Percentiles rank a stretch among this genome's conserved stretches.
These are phyloP conservation scores for Microplitis manilae DNA, from an alignment of 2,888 invertebrate genomes.

Conservation along the genomic window DNA sequence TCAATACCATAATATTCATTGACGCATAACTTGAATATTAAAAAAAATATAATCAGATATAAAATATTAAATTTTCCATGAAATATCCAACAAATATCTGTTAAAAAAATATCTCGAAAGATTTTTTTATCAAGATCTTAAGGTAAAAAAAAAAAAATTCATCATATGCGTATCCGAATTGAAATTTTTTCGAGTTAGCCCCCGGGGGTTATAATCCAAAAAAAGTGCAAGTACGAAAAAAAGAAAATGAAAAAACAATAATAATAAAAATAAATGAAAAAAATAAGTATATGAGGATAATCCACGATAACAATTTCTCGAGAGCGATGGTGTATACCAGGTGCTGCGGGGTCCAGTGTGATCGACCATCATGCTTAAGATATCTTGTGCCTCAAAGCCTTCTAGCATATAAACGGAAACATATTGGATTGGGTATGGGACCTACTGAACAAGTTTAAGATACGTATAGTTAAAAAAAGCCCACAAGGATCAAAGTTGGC, in stretches of 20 bases:
- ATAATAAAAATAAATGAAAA: background rate
- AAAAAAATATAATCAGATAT: too few species aligned
- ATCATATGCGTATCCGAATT: conserved; percentile 20
- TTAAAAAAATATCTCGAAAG: too few species aligned
- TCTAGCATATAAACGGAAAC: conserved; percentile 21
- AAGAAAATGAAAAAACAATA: too few species aligned
- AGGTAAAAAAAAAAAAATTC: background rate
- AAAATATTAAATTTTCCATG: too few species aligned
- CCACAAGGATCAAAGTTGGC: conserved; percentile 8
- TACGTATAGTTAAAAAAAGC: conserved; percentile 13
- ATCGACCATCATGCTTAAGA: conserved; percentile 30
- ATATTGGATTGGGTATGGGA: conserved; percentile 18
- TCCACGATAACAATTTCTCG: conserved; percentile 30
- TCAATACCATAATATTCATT: too few species aligned
- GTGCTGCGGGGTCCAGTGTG: conserved; percentile 12
- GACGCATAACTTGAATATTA: too few species aligned
- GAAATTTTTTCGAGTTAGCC: conserved; percentile 12
- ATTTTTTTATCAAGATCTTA: background rate
- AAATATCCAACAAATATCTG: too few species aligned
- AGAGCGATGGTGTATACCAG: conserved; percentile 18
- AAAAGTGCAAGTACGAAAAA: background rate
- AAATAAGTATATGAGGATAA: background rate
- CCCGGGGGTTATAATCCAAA: background rate
- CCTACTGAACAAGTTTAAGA: conserved; percentile 8
- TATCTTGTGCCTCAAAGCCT: conserved; percentile 27